phyloP scores from a whole-genome alignment of 2,888 invertebrate genomes.

The Coecobrya sp. region DNA sequence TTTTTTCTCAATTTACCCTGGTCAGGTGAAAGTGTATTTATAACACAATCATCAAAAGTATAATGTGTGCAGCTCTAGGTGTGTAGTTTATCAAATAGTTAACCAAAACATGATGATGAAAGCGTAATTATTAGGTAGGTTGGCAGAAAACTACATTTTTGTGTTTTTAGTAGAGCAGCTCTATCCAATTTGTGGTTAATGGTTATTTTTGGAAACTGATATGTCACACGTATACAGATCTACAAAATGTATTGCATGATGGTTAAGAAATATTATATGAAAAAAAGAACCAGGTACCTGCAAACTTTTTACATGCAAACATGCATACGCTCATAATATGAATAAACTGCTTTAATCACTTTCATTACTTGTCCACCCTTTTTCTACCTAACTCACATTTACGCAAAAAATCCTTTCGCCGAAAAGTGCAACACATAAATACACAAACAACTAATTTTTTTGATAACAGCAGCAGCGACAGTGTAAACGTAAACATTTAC shows the following conservation, averaged over 20 bases:
- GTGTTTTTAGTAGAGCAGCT: background rate
- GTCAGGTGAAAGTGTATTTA: background rate
- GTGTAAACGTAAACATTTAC: background rate
- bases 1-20: conserved; percentile 1
- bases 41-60: no score
- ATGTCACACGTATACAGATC: background rate
- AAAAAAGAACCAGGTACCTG: background rate
- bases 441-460: background rate
- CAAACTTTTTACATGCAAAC: background rate
- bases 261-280: background rate
- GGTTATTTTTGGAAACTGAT: background rate
- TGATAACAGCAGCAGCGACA: background rate
- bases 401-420: no score
- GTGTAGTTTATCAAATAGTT: no score
- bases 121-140: no score
- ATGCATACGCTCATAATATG: no score
- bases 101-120: no score
- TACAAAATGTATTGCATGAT: background rate
- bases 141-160: no score
- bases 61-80: no score
- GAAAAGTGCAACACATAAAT: no score
- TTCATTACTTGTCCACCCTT: no score
- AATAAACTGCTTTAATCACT: no score
- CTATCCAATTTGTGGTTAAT: background rate
- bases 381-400: no score